A percentile compares a stretch with the other conserved stretches of the same genome.
Evolutionary conservation across 2,797 vertebrate genomes (phyloP).

Genomic region (Girardinus metallicus): DNA sequence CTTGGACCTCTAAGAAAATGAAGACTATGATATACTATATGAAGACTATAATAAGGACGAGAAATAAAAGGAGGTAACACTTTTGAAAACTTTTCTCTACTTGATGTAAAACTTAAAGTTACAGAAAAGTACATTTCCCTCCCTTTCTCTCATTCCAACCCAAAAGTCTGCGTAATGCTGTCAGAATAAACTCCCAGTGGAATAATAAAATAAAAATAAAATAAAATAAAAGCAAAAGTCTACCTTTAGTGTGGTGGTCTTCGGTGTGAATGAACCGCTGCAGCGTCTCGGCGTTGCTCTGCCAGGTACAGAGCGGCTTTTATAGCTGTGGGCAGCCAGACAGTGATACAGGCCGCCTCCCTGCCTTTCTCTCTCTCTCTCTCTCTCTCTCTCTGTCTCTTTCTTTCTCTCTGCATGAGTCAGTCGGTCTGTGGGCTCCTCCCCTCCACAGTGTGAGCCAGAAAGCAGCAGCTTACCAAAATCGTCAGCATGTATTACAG

Average conservation of each 20-base stretch:
- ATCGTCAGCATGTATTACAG: slow-evolving; percentile 53
- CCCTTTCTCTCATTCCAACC: neutral
- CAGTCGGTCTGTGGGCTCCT: slow-evolving; percentile 68
- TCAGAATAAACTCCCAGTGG: slow-evolving; percentile 19
- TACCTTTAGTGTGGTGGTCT: slow-evolving; percentile 68
- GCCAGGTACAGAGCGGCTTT: slow-evolving; percentile 81
- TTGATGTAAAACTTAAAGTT: neutral
- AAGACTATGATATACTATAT: neutral
- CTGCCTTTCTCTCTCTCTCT: slow-evolving; percentile 19
- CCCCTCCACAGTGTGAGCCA: slow-evolving; percentile 72
- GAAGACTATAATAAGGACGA: no score
- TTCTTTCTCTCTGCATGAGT: slow-evolving; percentile 65
- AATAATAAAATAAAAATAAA: neutral
- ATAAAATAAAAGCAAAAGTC: slow-evolving; percentile 25
- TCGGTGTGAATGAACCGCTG: slow-evolving; percentile 58
- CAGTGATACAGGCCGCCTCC: slow-evolving; percentile 68
- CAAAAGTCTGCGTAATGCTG: neutral
- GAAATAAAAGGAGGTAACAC: neutral
- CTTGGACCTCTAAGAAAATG: neutral
- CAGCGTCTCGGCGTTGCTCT: slow-evolving; percentile 50
- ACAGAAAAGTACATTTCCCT: neutral
- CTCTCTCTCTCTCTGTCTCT: neutral
- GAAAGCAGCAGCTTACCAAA: slow-evolving; percentile 78
- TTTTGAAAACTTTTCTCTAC: neutral
- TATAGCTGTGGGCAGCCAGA: slow-evolving; percentile 82